Evolutionary conservation across 2,888 invertebrate genomes (phyloP).

Genomic region (Habrosyne pyritoides): DNA sequence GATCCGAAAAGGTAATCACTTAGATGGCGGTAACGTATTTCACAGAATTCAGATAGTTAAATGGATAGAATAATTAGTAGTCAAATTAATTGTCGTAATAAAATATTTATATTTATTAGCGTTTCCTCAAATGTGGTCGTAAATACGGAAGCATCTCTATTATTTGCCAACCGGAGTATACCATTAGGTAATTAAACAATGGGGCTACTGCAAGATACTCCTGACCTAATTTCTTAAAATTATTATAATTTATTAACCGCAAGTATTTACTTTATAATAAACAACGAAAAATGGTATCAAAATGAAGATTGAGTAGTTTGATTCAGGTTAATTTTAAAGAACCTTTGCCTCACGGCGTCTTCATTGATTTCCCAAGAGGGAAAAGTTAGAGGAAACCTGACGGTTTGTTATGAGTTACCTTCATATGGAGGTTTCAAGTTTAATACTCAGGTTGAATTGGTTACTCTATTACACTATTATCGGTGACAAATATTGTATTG

Average conservation of each 20-base stretch:
- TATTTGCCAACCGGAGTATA: no score
- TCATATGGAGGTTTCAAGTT: conserved; percentile 10
- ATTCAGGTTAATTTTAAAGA: conserved; percentile 50
- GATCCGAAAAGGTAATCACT: no score
- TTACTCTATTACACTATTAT: not conserved
- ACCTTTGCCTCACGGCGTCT: conserved; percentile 27
- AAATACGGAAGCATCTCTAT: no score
- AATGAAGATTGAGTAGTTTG: conserved; percentile 16
- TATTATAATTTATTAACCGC: not conserved
- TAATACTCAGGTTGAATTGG: conserved; percentile 6
- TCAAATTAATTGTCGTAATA: not conserved
- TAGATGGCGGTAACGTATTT: not conserved
- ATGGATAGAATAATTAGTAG: not conserved
- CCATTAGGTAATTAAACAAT: no score
- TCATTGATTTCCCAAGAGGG: conserved; percentile 58
- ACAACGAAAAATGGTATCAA: not conserved
- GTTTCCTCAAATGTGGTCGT: no score
- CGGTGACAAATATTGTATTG: not conserved
- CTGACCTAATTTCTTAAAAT: no score
- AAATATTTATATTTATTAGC: not conserved
- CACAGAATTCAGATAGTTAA: not conserved
- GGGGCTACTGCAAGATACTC: no score
- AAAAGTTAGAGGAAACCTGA: conserved; percentile 41
- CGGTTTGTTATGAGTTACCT: conserved; percentile 39
- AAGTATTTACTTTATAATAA: not conserved